A percentile compares a stretch with the other conserved stretches of the same genome.
phyloP scores from a whole-genome alignment of 1,140 invertebrate species.

The Ladona fulva region DNA sequence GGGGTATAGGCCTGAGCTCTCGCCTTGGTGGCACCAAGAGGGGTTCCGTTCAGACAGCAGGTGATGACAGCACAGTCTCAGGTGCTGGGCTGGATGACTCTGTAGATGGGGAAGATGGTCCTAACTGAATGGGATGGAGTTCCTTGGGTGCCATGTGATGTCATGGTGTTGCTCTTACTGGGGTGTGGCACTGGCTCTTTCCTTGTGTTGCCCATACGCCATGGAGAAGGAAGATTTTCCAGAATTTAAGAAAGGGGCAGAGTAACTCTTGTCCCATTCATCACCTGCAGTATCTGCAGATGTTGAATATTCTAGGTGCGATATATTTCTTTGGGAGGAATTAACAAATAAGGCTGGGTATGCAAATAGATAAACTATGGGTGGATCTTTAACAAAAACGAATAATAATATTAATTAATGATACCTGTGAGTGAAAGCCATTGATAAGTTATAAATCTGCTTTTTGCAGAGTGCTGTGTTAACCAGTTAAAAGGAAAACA shows the following conservation, averaged over 20 bases:
- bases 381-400: not conserved
- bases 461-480: not conserved
- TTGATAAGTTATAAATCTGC: not conserved
- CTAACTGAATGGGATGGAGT: slow-evolving; percentile 16
- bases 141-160: not conserved
- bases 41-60: slow-evolving; percentile 55
- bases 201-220: not conserved
- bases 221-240: not conserved
- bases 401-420: slow-evolving; percentile 14
- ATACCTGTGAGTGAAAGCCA: not conserved
- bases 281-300: too few relatives aligned
- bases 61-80: slow-evolving; percentile 47
- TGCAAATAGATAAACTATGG: not conserved
- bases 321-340: slow-evolving; percentile 1
- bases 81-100: slow-evolving; percentile 34
- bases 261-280: not conserved
- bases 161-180: not conserved
- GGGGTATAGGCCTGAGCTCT: slow-evolving; percentile 46
- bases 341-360: slow-evolving; percentile 5
- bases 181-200: not conserved
- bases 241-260: not conserved
- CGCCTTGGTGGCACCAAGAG: slow-evolving; percentile 52
- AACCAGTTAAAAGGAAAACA: not conserved
- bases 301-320: not conserved
- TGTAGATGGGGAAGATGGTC: slow-evolving; percentile 29